Conservation (phyloP, 1,140 invertebrate species). For the Andricus grossulariae region DNA sequence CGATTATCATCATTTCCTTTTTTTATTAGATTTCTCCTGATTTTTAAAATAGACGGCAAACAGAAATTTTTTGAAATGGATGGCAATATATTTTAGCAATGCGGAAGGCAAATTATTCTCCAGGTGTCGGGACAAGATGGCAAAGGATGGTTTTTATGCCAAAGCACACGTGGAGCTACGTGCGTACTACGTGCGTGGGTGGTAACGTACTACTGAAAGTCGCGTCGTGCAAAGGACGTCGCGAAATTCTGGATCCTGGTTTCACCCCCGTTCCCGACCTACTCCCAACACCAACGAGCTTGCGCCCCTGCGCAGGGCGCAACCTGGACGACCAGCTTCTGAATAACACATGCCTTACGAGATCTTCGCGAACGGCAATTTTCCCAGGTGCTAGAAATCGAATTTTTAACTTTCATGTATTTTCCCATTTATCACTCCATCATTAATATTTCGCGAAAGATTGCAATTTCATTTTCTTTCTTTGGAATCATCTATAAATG, state of each 20-base stretch:
- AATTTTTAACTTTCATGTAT: neutral
- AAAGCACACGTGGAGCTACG: conserved; percentile 65
- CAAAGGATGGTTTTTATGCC: conserved; percentile 36
- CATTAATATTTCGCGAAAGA: neutral
- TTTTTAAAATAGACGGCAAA: neutral
- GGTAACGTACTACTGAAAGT: conserved; percentile 68
- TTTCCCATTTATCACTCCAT: neutral
- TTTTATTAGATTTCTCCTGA: neutral
- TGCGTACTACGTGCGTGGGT: conserved; percentile 73
- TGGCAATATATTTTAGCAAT: neutral
- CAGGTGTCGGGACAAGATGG: conserved; percentile 8
- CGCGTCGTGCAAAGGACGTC: conserved; percentile 43
- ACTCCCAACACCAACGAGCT: neutral
- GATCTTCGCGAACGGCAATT: neutral
- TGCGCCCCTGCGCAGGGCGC: conserved; percentile 20
- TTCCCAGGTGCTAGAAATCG: neutral
- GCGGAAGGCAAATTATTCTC: neutral
- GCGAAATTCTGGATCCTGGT: conserved; percentile 25
- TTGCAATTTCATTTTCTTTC: neutral
- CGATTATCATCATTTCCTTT: no score
- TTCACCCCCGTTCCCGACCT: conserved; percentile 36
- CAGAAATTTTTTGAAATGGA: no score
- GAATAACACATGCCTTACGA: neutral
- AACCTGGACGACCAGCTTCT: conserved; percentile 10
- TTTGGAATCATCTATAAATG: no score